Conservation (phyloP, 2,888 invertebrate genomes). For the Latrodectus hesperus region DNA sequence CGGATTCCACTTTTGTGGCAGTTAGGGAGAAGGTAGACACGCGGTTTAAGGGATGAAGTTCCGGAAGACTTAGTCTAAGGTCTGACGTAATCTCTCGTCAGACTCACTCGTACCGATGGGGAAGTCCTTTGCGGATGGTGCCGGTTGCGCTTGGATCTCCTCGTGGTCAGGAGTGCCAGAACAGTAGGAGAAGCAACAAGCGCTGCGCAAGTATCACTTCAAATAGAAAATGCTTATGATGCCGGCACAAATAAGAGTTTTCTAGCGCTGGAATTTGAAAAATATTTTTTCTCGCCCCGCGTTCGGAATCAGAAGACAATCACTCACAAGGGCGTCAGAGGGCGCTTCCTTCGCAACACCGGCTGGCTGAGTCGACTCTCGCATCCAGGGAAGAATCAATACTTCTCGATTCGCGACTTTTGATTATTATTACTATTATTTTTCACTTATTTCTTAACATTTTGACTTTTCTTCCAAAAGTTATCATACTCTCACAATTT, state of each 20-base stretch:
- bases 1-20: neutral
- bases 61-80: slow-evolving; percentile 29
- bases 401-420: slow-evolving; percentile 35
- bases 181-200: neutral
- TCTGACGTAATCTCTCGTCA: slow-evolving; percentile 40
- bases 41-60: slow-evolving; percentile 32
- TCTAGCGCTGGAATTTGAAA: slow-evolving; percentile 6
- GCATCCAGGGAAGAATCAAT: slow-evolving; percentile 41
- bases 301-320: slow-evolving; percentile 2
- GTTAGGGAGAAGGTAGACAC: slow-evolving; percentile 1
- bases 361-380: slow-evolving; percentile 37
- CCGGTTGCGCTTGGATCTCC: neutral
- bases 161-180: neutral
- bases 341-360: slow-evolving; percentile 40
- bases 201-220: neutral
- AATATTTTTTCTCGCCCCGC: slow-evolving; percentile 28
- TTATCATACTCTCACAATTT: no score
- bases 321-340: slow-evolving; percentile 16
- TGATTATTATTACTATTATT: neutral
- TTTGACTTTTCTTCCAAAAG: no score
- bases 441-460: no score
- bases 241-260: slow-evolving; percentile 1
- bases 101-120: slow-evolving; percentile 19
- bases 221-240: neutral
- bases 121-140: slow-evolving; percentile 28